Evolutionary conservation across 2,113 vertebrate genomes (phyloP).

Genomic region (Silurus asotus): DNA sequence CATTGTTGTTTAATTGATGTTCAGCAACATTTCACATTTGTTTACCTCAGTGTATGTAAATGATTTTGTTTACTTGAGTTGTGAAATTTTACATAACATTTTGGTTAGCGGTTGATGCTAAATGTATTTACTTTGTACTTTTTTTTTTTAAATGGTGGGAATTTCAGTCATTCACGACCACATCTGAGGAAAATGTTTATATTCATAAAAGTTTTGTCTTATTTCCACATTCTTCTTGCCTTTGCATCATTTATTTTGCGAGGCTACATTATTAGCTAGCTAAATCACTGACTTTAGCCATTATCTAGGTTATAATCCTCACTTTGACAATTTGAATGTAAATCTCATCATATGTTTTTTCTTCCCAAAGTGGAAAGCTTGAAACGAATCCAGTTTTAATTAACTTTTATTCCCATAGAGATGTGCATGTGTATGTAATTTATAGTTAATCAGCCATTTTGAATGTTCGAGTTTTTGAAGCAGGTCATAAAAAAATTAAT

Average conservation of each 20-base stretch:
- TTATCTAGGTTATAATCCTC: not conserved
- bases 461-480: not conserved
- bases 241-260: not conserved
- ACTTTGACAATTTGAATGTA: not conserved
- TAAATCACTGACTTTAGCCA: not conserved
- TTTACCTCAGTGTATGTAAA: not conserved
- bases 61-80: not conserved
- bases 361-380: not conserved
- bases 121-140: not conserved
- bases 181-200: not conserved
- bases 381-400: not conserved
- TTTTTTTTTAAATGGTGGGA: not conserved
- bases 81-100: not conserved
- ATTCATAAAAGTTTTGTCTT: not conserved
- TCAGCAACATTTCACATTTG: not conserved
- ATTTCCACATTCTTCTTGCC: not conserved
- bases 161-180: not conserved
- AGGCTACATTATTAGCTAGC: not conserved
- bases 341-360: not conserved
- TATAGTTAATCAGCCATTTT: not conserved
- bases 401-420: not conserved
- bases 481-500: too few species aligned
- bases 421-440: not conserved
- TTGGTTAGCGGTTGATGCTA: not conserved
- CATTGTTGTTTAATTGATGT: not conserved